phyloP scores from a whole-genome alignment of 2,113 vertebrate genomes.

The Perca schrenkii region DNA sequence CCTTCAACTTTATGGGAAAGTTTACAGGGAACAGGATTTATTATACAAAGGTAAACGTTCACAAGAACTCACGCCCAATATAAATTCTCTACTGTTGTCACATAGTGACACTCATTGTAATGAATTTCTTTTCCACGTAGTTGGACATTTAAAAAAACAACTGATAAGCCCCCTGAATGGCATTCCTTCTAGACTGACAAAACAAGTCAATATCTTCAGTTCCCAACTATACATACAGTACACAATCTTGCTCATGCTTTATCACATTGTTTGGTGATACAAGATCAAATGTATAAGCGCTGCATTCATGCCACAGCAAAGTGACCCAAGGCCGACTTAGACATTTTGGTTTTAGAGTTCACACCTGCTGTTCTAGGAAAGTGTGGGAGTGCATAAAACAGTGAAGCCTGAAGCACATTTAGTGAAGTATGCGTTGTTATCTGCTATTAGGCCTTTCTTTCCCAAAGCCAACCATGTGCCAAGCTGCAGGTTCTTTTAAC shows the following conservation, averaged over 20 bases:
- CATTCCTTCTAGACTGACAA: neutral
- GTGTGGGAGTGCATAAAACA: neutral
- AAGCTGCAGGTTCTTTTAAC: neutral
- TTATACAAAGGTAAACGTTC: conserved; percentile 33
- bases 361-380: neutral
- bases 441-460: neutral
- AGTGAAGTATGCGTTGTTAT: neutral
- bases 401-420: neutral
- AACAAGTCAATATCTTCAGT: neutral
- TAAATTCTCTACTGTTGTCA: conserved; percentile 39
- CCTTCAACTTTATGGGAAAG: neutral
- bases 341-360: conserved; percentile 18
- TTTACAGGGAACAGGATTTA: conserved; percentile 28
- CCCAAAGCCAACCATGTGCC: neutral
- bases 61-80: conserved; percentile 7
- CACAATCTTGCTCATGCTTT: neutral
- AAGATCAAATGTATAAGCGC: neutral
- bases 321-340: neutral
- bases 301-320: neutral
- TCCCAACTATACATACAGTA: conserved; percentile 16
- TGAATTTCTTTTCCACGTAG: conserved; percentile 10
- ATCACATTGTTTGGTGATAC: neutral
- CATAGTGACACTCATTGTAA: conserved; percentile 58
- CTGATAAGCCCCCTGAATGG: neutral
- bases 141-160: conserved; percentile 17